A percentile compares a stretch with the other conserved stretches of the same genome.
phyloP scores from a whole-genome alignment of 2,888 invertebrate species.

The Noctua janthina region DNA sequence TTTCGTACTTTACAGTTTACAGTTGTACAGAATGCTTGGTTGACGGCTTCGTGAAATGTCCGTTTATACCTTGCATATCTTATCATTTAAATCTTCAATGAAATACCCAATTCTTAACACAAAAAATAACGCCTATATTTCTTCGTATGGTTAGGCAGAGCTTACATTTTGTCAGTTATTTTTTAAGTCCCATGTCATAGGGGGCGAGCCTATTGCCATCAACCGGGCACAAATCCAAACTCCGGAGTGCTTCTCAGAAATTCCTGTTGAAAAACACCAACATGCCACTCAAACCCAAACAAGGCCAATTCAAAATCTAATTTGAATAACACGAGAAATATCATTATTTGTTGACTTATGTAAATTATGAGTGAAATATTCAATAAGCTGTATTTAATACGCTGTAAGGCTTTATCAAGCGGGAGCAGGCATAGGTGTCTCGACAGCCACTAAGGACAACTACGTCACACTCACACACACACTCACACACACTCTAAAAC shows the following conservation, averaged over 20 bases:
- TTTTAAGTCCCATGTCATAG: background rate
- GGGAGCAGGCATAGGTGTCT: constrained; percentile 77
- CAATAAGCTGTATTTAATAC: constrained; percentile 83
- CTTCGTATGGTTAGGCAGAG: too few species aligned
- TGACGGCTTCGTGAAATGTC: too few species aligned
- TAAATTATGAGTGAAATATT: constrained; percentile 82
- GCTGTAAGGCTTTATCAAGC: constrained; percentile 83
- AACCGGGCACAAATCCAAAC: background rate
- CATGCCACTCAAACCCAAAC: background rate
- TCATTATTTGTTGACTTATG: constrained; percentile 81
- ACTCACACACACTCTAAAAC: constrained; percentile 6
- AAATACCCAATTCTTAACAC: too few species aligned
- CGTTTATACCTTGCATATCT: too few species aligned
- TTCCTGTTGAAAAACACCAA: background rate
- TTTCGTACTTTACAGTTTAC: too few species aligned
- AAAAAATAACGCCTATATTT: too few species aligned
- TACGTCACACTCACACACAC: constrained; percentile 45
- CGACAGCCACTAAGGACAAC: constrained; percentile 51
- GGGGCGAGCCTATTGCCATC: background rate
- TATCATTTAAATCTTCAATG: too few species aligned
- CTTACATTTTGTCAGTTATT: too few species aligned
- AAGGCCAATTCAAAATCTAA: constrained; percentile 70
- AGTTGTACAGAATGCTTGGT: too few species aligned
- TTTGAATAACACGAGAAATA: constrained; percentile 72
- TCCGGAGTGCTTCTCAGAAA: background rate